Evolutionary conservation across 2,113 vertebrate species (phyloP), one percentile per base, ranked within the genome.

Genomic region (Epinephelus fuscoguttatus): DNA sequence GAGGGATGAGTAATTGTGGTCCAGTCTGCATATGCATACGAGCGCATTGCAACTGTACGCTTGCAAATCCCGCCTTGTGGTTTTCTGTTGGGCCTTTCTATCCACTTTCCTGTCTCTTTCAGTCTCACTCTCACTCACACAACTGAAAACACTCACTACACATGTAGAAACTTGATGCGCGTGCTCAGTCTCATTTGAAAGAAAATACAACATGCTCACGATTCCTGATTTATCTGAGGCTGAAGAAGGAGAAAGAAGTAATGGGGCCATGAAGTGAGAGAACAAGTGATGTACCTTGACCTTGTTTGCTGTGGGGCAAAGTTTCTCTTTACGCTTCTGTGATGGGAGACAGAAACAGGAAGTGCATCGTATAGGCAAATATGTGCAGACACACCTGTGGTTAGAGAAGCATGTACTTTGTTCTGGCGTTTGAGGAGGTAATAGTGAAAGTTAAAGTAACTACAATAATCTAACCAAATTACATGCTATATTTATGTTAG

Each of bases 341-440:
- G 33, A 67, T 78, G 19, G 33, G 47, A 25, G 94, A 90, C 81
- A 95, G 89, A 93, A 95, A 96, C 95, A 97, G 96, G 96, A 97
- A 97, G 92, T 87, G 71, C 59, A 66, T 17, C 52, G 19, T 84
- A 67, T 70, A 89, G 33, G 80, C 80, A 92, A 92, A 92, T 89
- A 70, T 40, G 72, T 75, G 84, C 88, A 84, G 49, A 70, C 49
- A 50, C 55, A 69, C 66, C 73, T 64, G 72, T 82, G 67, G 49
- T 75, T 78, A 42, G 59, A 30, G 15, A 66, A 62, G 2, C 52
- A 70, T 68, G 12, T 2, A 2, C 15, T 76, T 71, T 83, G 27
- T 75, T 78, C 47, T 70, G 40, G 25, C 62, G n/a, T 55, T 42
- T 59, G 10, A 62, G n/a, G 40, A 21, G 49, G 15, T 18, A 23